Evolutionary conservation across 1,140 invertebrate genomes (phyloP).

Genomic region (Rhynchophorus ferrugineus): DNA sequence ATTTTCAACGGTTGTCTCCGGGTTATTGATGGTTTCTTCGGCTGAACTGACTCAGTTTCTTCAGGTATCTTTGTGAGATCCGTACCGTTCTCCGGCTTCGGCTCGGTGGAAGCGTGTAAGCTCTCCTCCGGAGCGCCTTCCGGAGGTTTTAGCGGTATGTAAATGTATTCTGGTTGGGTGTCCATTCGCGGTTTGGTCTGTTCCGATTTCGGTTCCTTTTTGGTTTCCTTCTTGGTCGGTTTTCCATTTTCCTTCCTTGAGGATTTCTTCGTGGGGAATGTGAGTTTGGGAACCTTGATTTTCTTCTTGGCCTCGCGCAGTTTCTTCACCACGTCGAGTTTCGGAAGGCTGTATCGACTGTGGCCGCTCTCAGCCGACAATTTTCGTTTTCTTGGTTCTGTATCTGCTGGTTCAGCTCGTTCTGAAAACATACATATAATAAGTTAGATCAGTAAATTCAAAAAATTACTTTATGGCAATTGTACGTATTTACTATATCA

Average conservation of each 20-base stretch:
- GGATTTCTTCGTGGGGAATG: constrained; percentile 12
- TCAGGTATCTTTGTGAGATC: constrained; percentile 4
- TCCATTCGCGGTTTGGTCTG: constrained; percentile 1
- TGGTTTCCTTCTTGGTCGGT: constrained; percentile 2
- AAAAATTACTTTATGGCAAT: too few relatives aligned
- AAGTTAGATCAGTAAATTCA: too few relatives aligned
- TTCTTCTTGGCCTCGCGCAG: constrained; percentile 32
- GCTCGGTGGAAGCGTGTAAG: constrained; percentile 21
- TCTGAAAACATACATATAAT: neutral
- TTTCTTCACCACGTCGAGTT: constrained; percentile 34
- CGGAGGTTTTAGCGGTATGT: constrained; percentile 38
- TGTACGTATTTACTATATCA: too few relatives aligned
- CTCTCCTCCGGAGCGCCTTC: constrained; percentile 35
- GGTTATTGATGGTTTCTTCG: neutral
- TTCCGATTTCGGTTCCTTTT: constrained; percentile 13
- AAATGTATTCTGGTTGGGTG: constrained; percentile 34
- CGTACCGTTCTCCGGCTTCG: neutral
- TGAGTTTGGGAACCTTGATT: constrained; percentile 31
- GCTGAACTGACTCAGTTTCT: neutral
- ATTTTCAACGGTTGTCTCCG: constrained; percentile 15
- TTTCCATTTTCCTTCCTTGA: constrained; percentile 9
- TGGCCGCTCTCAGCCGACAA: constrained; percentile 35
- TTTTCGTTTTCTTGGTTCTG: constrained; percentile 31
- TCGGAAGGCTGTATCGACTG: constrained; percentile 36
- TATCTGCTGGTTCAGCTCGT: constrained; percentile 21